Evolutionary conservation across 2,113 vertebrate genomes (phyloP), one percentile per base, ranked within the genome.

Genomic region (Grallaria varia): DNA sequence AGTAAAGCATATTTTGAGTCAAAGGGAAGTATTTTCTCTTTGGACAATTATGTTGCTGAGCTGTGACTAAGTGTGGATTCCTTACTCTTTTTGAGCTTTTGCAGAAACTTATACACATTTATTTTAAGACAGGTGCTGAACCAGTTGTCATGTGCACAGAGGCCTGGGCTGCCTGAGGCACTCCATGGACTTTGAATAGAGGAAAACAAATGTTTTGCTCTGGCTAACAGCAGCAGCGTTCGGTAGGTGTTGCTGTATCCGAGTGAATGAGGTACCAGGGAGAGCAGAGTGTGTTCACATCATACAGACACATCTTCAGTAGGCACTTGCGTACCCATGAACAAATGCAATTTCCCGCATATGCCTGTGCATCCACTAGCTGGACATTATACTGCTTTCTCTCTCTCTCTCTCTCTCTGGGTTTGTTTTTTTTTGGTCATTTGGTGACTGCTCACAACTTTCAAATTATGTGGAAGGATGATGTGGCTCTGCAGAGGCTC

Each of bases 151-250:
- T 25, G 5, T 72, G 47, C 59, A n/a, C 35, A 28, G 37, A 59
- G 5, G 3, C 33, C 18, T 24, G 28, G 45, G 24, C 44, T 86
- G 42, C 53, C 76, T 59, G 45, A 55, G 23, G 33, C 0, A 0
- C 25, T 59, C 40, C 2, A 3, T 10, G 25, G 58, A 49, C 2
- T 0, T 3, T 37, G 10, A 6, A 24, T 72, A 31, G 24, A 69
- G 19, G 20, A 44, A 78, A 84, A 39, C 6, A 37, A 16, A 27
- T 58, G 20, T 39, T 74, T 79, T 87, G 6, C 66, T 90, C 23
- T 71, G 64, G n/a, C 8, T 74, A 62, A 25, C 6, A 63, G 42
- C 23, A 80, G 27, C 52, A 89, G 27, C 16, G 80, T 86, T 74
- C 6, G 5, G 19, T 42, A 71, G 33, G 8, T 59, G 44, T 10